These are phyloP conservation scores for Brassicogethes aeneus DNA, from an alignment of 2,888 invertebrate genomes.

Conservation along the genomic window DNA sequence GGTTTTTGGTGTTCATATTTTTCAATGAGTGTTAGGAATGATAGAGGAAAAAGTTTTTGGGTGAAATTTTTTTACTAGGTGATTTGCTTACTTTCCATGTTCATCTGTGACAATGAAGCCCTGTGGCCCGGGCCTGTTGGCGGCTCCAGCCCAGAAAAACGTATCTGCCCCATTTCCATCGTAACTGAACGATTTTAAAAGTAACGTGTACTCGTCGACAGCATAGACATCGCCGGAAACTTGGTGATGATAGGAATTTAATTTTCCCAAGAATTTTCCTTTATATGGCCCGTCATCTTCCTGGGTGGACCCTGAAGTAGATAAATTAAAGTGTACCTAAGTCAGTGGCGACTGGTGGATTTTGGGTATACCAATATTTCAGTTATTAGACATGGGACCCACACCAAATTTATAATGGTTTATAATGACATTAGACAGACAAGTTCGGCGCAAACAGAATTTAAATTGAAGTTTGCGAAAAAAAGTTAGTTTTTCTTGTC, in stretches of 20 bases:
- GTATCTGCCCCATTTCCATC: slow-evolving; percentile 88
- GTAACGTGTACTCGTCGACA: slow-evolving; percentile 74
- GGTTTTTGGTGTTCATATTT: neutral
- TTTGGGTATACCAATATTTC: no score
- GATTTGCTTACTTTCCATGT: slow-evolving; percentile 70
- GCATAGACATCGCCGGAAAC: slow-evolving; percentile 85
- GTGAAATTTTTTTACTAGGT: no score
- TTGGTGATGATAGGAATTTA: slow-evolving; percentile 88
- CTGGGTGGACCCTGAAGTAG: slow-evolving; percentile 27
- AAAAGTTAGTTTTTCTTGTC: no score
- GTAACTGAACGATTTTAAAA: slow-evolving; percentile 75
- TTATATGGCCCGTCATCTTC: slow-evolving; percentile 67
- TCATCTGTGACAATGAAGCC: slow-evolving; percentile 89
- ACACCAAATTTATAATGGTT: no score
- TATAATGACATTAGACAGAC: no score
- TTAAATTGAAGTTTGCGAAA: no score
- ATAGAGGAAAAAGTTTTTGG: no score
- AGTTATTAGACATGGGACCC: no score
- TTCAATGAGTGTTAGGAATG: neutral
- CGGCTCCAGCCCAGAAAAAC: slow-evolving; percentile 89
- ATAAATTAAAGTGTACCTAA: no score
- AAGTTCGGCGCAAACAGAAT: no score
- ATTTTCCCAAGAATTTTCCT: slow-evolving; percentile 73
- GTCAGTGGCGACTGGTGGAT: no score
- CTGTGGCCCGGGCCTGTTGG: slow-evolving; percentile 78